Evolutionary conservation across 30 jellyfish, hydroid and myxozoan genomes (phyloP), one percentile per base, ranked within the genome.

Genomic region (Catostylus mosaicus): DNA sequence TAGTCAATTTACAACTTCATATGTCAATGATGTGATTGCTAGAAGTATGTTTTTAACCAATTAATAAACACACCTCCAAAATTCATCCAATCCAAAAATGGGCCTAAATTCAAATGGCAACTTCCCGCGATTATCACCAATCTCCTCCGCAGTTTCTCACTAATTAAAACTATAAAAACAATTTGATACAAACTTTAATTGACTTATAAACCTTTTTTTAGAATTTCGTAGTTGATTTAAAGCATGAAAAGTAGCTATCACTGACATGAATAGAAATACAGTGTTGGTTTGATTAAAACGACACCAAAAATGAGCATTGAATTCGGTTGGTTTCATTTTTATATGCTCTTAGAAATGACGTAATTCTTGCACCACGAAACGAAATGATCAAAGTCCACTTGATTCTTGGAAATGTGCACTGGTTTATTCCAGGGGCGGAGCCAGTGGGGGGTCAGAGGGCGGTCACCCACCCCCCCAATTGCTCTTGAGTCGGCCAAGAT

Each of bases 41-140:
- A 23, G 78, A 26, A 6, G 70, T 26, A 26, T 37, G 78, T 65
- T 65, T 30, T 30, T 27, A 23, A 59, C 71, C 26, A 59, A 2
- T 22, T 1, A n/a, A n/a, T 7, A 37, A 23, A 36, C 80, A 68
- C 80, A 37, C 80, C 80, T 68, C 80, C 80, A 68, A 68, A 34
- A 14, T 37, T 30, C 33, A 22, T 46, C 80, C 80, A 68, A 68
- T 68, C 65, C 12, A 23, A 59, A 24, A 7, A 36, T 24, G 71
- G 46, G 36, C 80, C 18, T 33, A 20, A 30, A 33, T 68, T 68
- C 80, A 68, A 68, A 68, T 34, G 30, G 26, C 1, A 19, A 6
- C 80, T 68, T 68, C 80, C 80, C 80, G 80, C 80, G 52, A 68
- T 37, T 33, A 37, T 33, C 30, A 22, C 32, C 33, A 24, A 20